Base-by-base conservation (phyloP, 2,797 vertebrate species). In the Smutsia gigantea region DNA sequence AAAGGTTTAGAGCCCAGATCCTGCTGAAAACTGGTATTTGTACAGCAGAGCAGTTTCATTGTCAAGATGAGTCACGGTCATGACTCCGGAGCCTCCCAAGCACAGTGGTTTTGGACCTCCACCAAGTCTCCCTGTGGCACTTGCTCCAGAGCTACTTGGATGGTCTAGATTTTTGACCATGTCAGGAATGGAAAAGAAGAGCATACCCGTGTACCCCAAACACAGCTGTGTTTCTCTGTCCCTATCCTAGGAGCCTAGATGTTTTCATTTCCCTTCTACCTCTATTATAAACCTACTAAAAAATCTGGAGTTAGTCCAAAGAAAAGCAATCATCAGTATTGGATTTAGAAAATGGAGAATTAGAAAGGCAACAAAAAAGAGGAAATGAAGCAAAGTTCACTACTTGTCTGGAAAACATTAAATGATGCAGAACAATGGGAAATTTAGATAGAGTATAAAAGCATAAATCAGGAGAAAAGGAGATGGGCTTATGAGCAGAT, bases 391-490 rank as follows among this genome's bases (percentile, higher is more conserved):
- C 68, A 75, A 75, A 82, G 63, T 63, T 90, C 61, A 74, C 39
- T 71, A n/a, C 49, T 17, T 63, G 69, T 74, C 72, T 87, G 86
- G 82, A 94, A 97, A 96, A 95, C 72, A 83, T 74, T 95, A 90
- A 95, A 87, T 83, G 71, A 90, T 72, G 66, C 31, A 93, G 88
- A 94, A 77, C n/a, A 93, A 84, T 19, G 68, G 53, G 59, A 93
- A 84, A 46, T 82, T 71, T 85, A 95, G 61, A 72, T 61, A 69
- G 51, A 8, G 6, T 51, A 46, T 37, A 87, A 92, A 93, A 51
- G 25, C n/a, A 59, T 78, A 77, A 75, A 59, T 83, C 42, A 82
- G 15, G 42, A 95, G 71, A 79, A 81, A 91, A 87, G 77, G 79
- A 89, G 84, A 87, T 46, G 11, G 31, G 68, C 29, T 15, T 34